phyloP scores from a whole-genome alignment of 2,888 invertebrate genomes.

The Dryadula phaetusa region DNA sequence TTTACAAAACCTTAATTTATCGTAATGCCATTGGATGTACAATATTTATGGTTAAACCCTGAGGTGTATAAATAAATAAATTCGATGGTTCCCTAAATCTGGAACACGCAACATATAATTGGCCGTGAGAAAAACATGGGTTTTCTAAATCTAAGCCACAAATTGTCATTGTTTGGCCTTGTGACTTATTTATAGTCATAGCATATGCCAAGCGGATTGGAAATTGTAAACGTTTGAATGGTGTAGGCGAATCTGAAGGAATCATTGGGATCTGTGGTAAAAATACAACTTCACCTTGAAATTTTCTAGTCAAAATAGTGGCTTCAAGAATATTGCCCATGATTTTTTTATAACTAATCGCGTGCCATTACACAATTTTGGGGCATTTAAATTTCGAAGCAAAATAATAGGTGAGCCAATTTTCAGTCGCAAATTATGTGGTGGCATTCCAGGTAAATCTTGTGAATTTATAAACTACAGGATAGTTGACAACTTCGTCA shows the following conservation, averaged over 20 bases:
- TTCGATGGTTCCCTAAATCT: conserved; percentile 48
- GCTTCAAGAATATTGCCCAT: conserved; percentile 38
- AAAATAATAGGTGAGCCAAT: conserved; percentile 45
- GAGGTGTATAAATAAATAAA: conserved; percentile 49
- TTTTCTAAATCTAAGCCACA: conserved; percentile 56
- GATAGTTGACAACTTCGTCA: conserved; percentile 39
- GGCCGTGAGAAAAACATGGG: conserved; percentile 57
- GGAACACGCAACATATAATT: conserved; percentile 58
- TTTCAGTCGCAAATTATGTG: conserved; percentile 44
- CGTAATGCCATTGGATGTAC: conserved; percentile 48
- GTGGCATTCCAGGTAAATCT: conserved; percentile 44
- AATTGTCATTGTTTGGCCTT: conserved; percentile 57
- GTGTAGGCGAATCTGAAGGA: conserved; percentile 54
- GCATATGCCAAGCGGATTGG: conserved; percentile 50
- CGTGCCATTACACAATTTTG: conserved; percentile 37
- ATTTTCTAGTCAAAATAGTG: conserved; percentile 40
- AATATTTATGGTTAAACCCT: conserved; percentile 50
- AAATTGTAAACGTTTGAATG: conserved; percentile 57
- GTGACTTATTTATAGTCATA: conserved; percentile 59
- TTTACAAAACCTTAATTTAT: too few relatives aligned
- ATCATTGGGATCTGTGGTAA: conserved; percentile 58
- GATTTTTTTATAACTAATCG: conserved; percentile 37
- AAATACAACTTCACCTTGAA: conserved; percentile 48
- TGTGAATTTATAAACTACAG: conserved; percentile 44
- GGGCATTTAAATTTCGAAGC: conserved; percentile 42